A percentile compares a stretch with the other conserved stretches of the same genome.
These are phyloP conservation scores for Tetranychus truncatus DNA, from an alignment of 2,888 invertebrate genomes.

Conservation along the genomic window DNA sequence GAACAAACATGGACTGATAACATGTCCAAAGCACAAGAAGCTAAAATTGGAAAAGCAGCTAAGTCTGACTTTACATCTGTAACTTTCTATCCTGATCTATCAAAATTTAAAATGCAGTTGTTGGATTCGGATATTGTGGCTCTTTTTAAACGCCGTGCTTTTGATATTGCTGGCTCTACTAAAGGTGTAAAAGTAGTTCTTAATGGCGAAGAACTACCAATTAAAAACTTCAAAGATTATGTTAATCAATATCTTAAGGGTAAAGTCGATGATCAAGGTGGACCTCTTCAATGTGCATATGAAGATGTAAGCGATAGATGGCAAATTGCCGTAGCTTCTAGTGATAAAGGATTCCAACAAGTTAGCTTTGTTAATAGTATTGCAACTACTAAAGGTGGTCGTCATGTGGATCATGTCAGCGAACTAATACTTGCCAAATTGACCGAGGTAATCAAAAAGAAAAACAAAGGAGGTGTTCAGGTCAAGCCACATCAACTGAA, in stretches of 20 bases:
- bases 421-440: conserved; percentile 76
- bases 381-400: conserved; percentile 48
- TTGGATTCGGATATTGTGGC: conserved; percentile 80
- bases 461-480: conserved; percentile 66
- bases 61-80: conserved; percentile 73
- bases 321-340: conserved; percentile 82
- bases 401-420: conserved; percentile 84
- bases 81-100: conserved; percentile 79
- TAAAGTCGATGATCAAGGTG: conserved; percentile 59
- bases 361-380: conserved; percentile 83
- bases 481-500: conserved; percentile 88
- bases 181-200: conserved; percentile 69
- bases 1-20: conserved; percentile 88
- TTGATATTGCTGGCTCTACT: conserved; percentile 79
- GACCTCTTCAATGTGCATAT: conserved; percentile 65
- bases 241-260: conserved; percentile 70
- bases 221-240: conserved; percentile 87
- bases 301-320: conserved; percentile 69
- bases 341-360: conserved; percentile 70
- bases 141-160: conserved; percentile 80
- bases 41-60: neutral
- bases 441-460: conserved; percentile 61
- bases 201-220: conserved; percentile 49
- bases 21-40: conserved; percentile 57
- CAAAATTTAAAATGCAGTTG: conserved; percentile 82